A percentile compares a stretch with the other conserved stretches of the same genome.
These are phyloP conservation scores for Muraenolepis orangiensis DNA, from an alignment of 2,797 vertebrate genomes.

Conservation along the genomic window DNA sequence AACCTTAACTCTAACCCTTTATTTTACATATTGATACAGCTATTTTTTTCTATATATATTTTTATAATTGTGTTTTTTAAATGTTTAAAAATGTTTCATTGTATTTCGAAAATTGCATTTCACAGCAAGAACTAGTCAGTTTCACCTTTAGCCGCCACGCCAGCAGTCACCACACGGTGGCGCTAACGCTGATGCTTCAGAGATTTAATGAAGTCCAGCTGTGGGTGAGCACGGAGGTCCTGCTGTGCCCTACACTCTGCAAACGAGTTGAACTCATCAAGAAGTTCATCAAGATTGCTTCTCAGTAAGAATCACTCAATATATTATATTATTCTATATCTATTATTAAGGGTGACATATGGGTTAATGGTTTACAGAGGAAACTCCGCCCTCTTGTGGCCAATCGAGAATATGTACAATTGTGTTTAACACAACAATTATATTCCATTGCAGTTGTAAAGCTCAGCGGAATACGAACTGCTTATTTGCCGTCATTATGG, in stretches of 20 bases:
- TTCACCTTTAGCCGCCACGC: slow-evolving; percentile 90
- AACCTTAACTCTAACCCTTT: background rate
- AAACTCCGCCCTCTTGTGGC: slow-evolving; percentile 51
- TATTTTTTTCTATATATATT: too few relatives aligned
- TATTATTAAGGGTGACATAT: background rate
- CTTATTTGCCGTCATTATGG: slow-evolving; percentile 97
- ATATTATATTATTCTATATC: background rate
- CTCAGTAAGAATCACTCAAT: slow-evolving; percentile 83
- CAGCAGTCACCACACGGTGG: slow-evolving; percentile 77
- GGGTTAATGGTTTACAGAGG: slow-evolving; percentile 13
- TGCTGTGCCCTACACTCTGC: slow-evolving; percentile 86
- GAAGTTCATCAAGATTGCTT: slow-evolving; percentile 97
- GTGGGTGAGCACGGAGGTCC: too few relatives aligned
- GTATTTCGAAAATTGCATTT: slow-evolving; percentile 17
- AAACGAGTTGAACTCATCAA: slow-evolving; percentile 97
- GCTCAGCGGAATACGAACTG: slow-evolving; percentile 94
- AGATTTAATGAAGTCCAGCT: slow-evolving; percentile 93
- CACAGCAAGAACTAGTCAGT: slow-evolving; percentile 95
- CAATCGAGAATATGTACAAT: background rate
- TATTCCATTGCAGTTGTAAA: slow-evolving; percentile 72
- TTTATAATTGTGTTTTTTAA: background rate
- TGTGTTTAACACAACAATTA: too few relatives aligned
- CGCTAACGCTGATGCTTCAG: slow-evolving; percentile 89
- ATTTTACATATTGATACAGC: too few relatives aligned
- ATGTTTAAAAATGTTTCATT: background rate